Conservation (phyloP, 1,140 invertebrate species). For the Trichogramma pretiosum region DNA sequence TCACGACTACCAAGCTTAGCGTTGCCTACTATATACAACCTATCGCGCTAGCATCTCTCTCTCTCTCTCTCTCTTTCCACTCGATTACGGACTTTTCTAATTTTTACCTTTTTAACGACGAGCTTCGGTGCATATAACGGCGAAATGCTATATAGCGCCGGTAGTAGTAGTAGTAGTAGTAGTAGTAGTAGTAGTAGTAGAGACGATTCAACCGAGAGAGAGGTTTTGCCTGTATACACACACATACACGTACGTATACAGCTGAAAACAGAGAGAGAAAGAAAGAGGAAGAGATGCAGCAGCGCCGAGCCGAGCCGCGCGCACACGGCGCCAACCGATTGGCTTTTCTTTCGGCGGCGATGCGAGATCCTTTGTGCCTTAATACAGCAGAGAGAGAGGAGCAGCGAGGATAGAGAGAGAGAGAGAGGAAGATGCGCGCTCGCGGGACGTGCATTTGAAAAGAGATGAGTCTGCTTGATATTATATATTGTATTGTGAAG, state of each 20-base stretch:
- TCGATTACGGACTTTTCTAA: conserved; percentile 17
- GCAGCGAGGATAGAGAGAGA: not conserved
- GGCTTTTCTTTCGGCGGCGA: no score
- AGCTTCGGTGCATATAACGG: conserved; percentile 11
- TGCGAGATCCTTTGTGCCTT: not conserved
- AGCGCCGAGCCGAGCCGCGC: conserved; percentile 5
- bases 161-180: no score
- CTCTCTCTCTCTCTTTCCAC: no score
- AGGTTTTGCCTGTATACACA: no score
- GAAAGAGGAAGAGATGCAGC: conserved; percentile 10
- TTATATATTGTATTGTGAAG: no score
- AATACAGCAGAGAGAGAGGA: not conserved
- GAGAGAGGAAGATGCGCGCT: no score
- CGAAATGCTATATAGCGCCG: no score
- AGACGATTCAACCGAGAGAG: not conserved
- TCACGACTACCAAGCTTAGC: not conserved
- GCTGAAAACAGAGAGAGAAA: conserved; percentile 6
- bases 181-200: not conserved
- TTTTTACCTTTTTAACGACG: conserved; percentile 10
- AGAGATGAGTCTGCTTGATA: no score
- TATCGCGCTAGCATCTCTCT: no score
- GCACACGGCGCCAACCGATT: no score
- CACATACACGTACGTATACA: no score
- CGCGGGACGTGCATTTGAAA: no score
- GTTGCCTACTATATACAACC: not conserved